Evolutionary conservation across 1,140 invertebrate species (phyloP).

Genomic region (Monochamus saltuarius): DNA sequence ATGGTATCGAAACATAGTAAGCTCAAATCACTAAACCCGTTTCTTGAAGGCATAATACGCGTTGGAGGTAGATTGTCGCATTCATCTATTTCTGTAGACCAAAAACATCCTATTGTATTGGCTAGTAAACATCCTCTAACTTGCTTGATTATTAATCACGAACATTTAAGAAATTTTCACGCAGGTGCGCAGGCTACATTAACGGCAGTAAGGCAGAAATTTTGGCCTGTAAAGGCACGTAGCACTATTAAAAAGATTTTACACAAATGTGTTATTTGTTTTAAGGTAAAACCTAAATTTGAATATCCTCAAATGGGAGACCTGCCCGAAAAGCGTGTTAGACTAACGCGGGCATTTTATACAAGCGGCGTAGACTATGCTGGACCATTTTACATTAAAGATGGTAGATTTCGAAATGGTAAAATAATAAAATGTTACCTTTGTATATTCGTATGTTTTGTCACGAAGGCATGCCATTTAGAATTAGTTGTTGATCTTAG

Average conservation of each 20-base stretch:
- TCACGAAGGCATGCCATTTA: constrained; percentile 50
- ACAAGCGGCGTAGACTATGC: constrained; percentile 48
- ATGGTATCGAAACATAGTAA: no score
- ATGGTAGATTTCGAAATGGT: constrained; percentile 42
- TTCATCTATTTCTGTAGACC: no score
- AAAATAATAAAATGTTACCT: constrained; percentile 50
- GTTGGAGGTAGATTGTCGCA: no score
- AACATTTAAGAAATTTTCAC: no score
- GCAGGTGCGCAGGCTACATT: no score
- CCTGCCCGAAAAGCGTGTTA: constrained; percentile 47
- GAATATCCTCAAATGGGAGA: constrained; percentile 36
- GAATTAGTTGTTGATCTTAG: constrained; percentile 46
- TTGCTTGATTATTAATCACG: no score
- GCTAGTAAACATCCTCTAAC: no score
- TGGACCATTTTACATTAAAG: constrained; percentile 39
- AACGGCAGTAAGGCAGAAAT: constrained; percentile 31
- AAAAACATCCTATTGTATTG: no score
- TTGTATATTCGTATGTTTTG: constrained; percentile 32
- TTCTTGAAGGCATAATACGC: no score
- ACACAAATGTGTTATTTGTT: constrained; percentile 37
- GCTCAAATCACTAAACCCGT: no score
- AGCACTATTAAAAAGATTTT: constrained; percentile 26
- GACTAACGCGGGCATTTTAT: constrained; percentile 46
- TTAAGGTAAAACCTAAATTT: no score
- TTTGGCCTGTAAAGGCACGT: constrained; percentile 35